phyloP scores from a whole-genome alignment of 2,113 vertebrate species.

The Neofelis nebulosa region DNA sequence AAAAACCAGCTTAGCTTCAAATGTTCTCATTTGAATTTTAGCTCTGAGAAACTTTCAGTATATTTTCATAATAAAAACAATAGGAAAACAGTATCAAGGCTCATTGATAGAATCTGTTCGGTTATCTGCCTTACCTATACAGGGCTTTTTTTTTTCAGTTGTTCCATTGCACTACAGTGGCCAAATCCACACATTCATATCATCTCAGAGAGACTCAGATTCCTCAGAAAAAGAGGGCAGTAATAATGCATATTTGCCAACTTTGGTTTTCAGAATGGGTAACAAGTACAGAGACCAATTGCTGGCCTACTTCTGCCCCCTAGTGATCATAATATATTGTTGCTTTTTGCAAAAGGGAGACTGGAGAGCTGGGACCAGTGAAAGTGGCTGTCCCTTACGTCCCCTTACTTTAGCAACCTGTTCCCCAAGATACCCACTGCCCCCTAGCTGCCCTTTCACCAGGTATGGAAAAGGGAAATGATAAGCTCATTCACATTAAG shows the following conservation, averaged over 20 bases:
- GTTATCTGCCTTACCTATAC: background rate
- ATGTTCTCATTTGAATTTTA: slow-evolving; percentile 41
- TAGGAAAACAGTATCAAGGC: background rate
- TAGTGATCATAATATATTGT: slow-evolving; percentile 67
- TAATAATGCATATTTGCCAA: slow-evolving; percentile 38
- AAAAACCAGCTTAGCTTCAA: background rate
- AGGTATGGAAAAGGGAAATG: background rate
- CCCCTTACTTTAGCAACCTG: background rate
- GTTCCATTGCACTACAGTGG: background rate
- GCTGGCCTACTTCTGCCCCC: slow-evolving; percentile 81
- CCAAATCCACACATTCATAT: background rate
- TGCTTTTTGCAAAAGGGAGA: slow-evolving; percentile 1
- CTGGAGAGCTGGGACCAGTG: background rate
- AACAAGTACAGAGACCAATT: slow-evolving; percentile 60
- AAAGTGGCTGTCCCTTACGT: fast-evolving
- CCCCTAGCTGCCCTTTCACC: background rate
- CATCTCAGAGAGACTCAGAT: slow-evolving; percentile 45
- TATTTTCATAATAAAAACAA: slow-evolving; percentile 23
- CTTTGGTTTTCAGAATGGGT: slow-evolving; percentile 36
- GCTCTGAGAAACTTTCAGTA: slow-evolving; percentile 23
- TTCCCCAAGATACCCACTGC: background rate
- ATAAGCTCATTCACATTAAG: background rate
- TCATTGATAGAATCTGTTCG: background rate
- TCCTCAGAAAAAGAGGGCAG: slow-evolving; percentile 42
- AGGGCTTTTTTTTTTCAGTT: background rate